phyloP scores from a whole-genome alignment of 2,888 invertebrate genomes.

The Philaethria dido region DNA sequence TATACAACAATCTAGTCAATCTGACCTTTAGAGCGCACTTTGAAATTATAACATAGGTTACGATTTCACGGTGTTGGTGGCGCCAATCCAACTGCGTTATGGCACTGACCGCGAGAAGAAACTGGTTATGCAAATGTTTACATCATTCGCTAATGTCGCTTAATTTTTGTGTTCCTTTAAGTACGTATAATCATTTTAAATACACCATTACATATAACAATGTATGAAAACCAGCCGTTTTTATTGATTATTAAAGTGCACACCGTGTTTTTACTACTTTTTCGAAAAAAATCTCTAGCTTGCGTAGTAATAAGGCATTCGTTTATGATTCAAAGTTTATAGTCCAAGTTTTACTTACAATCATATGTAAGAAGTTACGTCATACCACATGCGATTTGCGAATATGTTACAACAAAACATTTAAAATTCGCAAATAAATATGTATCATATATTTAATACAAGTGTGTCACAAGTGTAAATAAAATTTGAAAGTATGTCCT shows the following conservation, averaged over 20 bases:
- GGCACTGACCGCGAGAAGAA: constrained; percentile 50
- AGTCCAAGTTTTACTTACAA: too few relatives aligned
- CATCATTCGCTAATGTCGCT: constrained; percentile 51
- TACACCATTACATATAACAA: too few relatives aligned
- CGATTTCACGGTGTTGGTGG: constrained; percentile 42
- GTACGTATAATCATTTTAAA: neutral
- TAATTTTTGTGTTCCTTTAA: neutral
- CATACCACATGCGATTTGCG: neutral
- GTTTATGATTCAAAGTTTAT: neutral
- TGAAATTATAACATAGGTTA: constrained; percentile 47
- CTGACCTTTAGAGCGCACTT: constrained; percentile 37
- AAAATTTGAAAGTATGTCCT: too few relatives aligned
- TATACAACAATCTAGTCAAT: constrained; percentile 28
- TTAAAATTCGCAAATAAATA: too few relatives aligned
- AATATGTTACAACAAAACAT: neutral
- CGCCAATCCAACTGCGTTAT: constrained; percentile 49
- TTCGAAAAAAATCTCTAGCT: too few relatives aligned
- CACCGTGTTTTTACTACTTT: too few relatives aligned
- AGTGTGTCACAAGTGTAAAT: too few relatives aligned
- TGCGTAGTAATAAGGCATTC: neutral
- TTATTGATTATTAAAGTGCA: too few relatives aligned
- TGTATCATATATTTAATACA: too few relatives aligned
- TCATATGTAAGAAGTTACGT: neutral
- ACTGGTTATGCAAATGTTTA: constrained; percentile 65
- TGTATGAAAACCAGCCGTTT: too few relatives aligned